Conservation (phyloP, 2,797 vertebrate species). For the Rallus crepitans region DNA sequence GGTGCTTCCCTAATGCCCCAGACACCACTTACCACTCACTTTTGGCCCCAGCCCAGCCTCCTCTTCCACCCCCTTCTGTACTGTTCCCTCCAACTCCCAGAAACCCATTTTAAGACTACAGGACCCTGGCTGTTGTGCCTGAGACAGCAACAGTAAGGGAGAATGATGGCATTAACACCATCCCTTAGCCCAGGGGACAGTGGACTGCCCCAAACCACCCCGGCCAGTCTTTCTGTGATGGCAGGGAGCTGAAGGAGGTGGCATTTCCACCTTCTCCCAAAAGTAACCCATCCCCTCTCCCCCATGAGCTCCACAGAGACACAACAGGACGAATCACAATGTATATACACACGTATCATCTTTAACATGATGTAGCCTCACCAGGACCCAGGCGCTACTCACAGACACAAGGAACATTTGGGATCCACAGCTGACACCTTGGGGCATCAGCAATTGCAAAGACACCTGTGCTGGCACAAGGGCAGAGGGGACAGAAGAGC, state of each 20-base stretch:
- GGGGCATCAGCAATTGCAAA: not conserved
- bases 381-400: rapidly evolving
- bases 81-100: not conserved
- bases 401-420: not conserved
- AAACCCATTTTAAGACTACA: rapidly evolving
- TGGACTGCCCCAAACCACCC: not conserved
- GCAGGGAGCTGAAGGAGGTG: no score
- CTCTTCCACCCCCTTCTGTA: rapidly evolving
- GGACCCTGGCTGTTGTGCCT: not conserved
- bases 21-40: rapidly evolving
- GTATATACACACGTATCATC: rapidly evolving
- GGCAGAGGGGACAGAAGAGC: not conserved
- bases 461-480: not conserved
- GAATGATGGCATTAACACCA: no score
- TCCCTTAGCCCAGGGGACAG: not conserved
- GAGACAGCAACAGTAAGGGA: not conserved
- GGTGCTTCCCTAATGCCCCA: rapidly evolving
- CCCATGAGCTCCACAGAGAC: not conserved
- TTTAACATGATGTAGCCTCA: rapidly evolving
- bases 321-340: rapidly evolving
- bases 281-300: not conserved
- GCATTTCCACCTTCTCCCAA: not conserved
- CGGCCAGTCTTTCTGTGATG: not conserved
- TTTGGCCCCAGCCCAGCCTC: not conserved
- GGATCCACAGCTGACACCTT: not conserved